Base-by-base conservation (phyloP, 53 echinoderm and acorn worm species). In the Echinarachnius parma region DNA sequence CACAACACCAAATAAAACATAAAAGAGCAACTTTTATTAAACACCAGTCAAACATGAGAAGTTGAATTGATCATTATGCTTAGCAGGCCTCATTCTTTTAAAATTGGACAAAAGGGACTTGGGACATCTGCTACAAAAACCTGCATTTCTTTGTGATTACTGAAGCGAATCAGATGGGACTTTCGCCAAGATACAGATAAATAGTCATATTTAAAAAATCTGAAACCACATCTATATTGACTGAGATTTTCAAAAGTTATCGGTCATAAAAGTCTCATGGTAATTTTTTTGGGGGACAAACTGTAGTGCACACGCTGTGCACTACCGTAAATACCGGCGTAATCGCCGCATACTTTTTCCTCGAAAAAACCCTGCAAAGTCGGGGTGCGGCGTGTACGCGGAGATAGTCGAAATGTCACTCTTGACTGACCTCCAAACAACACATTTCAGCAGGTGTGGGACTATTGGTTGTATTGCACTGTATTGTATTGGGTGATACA, bases 271-370 rank as follows among this genome's bases (percentile, higher is more conserved):
- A 49, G 50, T 49, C 50, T 22, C 21, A 49, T 49, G 50, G 50
- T 49, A 49, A 49, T 49, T 49, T 49, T 49, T 49, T 49, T 49
- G n/a, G n/a, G n/a, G n/a, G n/a, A n/a, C n/a, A n/a, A n/a, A n/a
- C n/a, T n/a, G n/a, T n/a, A n/a, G n/a, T n/a, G n/a, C n/a, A n/a
- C n/a, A n/a, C n/a, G n/a, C n/a, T n/a, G n/a, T n/a, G n/a, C n/a
- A n/a, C n/a, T n/a, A n/a, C n/a, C n/a, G n/a, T n/a, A n/a, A n/a
- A n/a, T n/a, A n/a, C n/a, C n/a, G n/a, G n/a, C n/a, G n/a, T n/a
- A n/a, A n/a, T n/a, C n/a, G n/a, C n/a, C n/a, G n/a, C n/a, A n/a
- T n/a, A n/a, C n/a, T n/a, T n/a, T n/a, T n/a, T n/a, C n/a, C n/a
- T n/a, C n/a, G n/a, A n/a, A n/a, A n/a, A n/a, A n/a, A n/a, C n/a